Percentiles rank a stretch among this genome's conserved stretches.
phyloP scores from a whole-genome alignment of 2,888 invertebrate genomes.

The Drosophila gaucha region DNA sequence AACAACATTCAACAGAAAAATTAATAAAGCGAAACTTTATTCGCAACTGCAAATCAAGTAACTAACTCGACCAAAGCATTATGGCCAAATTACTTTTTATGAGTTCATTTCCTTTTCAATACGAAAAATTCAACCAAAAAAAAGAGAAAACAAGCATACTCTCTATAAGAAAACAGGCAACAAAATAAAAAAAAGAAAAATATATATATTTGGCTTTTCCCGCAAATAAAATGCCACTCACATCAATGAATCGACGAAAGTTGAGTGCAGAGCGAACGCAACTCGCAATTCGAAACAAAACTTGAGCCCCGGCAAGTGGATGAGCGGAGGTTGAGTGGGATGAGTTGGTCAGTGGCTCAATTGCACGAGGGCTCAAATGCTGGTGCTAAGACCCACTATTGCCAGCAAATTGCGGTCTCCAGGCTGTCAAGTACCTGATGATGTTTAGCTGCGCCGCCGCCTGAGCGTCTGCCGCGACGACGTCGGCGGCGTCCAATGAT shows the following conservation, averaged over 20 bases:
- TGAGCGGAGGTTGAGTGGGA: slow-evolving; percentile 10
- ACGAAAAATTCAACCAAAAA: slow-evolving; percentile 21
- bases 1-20: slow-evolving; percentile 64
- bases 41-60: slow-evolving; percentile 80
- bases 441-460: slow-evolving; percentile 57
- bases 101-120: slow-evolving; percentile 77
- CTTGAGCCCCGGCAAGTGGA: slow-evolving; percentile 39
- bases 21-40: slow-evolving; percentile 80
- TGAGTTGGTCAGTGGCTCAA: slow-evolving; percentile 23
- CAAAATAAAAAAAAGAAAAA: slow-evolving; percentile 13
- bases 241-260: slow-evolving; percentile 76
- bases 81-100: slow-evolving; percentile 80
- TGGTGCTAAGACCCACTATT: slow-evolving; percentile 15
- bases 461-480: slow-evolving; percentile 12
- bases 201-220: slow-evolving; percentile 58
- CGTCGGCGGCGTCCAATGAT: slow-evolving; percentile 56
- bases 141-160: slow-evolving; percentile 31
- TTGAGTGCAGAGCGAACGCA: slow-evolving; percentile 28
- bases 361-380: slow-evolving; percentile 14
- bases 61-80: slow-evolving; percentile 77
- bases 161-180: slow-evolving; percentile 3
- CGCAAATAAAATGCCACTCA: slow-evolving; percentile 78
- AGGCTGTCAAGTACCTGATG: slow-evolving; percentile 74
- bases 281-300: slow-evolving; percentile 43
- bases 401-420: slow-evolving; percentile 61